Evolutionary conservation across 2,113 vertebrate species (phyloP), one percentile per base, ranked within the genome.

Genomic region (Glareola pratincola): DNA sequence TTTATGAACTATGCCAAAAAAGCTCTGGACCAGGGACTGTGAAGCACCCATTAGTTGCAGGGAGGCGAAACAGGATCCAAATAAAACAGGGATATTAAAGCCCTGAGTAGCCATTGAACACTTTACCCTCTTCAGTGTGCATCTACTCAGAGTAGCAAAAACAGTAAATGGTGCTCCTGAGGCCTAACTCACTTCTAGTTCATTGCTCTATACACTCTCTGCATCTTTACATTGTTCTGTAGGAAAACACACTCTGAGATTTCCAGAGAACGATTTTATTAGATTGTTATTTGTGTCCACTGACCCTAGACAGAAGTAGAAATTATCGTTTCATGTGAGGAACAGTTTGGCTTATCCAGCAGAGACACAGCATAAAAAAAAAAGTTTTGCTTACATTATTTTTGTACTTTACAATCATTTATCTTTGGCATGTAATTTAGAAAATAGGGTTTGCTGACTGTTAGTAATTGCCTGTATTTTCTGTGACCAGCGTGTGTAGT

Each of bases 391-490:
- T 79, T 74, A 32, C 41, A 43, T 92, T 88, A 59, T 79, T 93
- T 96, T 95, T 86, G 22, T 88, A 47, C 64, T 81, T 92, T 48
- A 67, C 88, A 91, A 56, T 92, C 1, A 72, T 81, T 92, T 89
- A 60, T 89, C 22, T 12, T 82, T 73, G 45, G 24, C 63, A 50
- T 76, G 47, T 86, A 77, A 94, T 94, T 82, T 90, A 89, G 69
- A 94, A 96, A 95, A 59, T 83, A 66, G n/a, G 21, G 27, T 92
- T 94, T 85, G 94, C 67, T 75, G 34, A 60, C 43, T 83, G 29
- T 62, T 91, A 60, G 56, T 90, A 95, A 96, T 96, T 95, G 73
- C 73, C 53, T 94, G 51, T 75, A 51, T 94, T 78, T 96, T 95
- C 87, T 96, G 85, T 89, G 60, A 80, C 83, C n/a, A 22, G 53